Conservation (phyloP, 1,140 invertebrate genomes). For the Tetragonula clypearis region DNA sequence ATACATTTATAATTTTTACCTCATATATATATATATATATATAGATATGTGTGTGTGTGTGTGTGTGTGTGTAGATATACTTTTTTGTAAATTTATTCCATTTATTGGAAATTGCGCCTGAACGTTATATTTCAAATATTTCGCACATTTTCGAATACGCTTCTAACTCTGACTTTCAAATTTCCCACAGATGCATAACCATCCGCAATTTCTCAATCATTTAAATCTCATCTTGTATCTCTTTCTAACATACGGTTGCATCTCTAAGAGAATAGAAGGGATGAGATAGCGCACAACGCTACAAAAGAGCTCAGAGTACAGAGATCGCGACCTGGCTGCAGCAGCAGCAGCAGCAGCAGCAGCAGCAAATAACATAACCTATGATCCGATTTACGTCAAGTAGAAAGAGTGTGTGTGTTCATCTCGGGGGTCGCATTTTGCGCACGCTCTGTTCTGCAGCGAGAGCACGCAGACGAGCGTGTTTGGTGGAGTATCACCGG, state of each 20-base stretch:
- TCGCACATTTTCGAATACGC: too few relatives aligned
- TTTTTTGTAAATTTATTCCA: too few relatives aligned
- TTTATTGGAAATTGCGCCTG: too few relatives aligned
- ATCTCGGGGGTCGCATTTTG: constrained; percentile 14
- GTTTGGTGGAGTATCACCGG: background rate
- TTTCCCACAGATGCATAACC: background rate
- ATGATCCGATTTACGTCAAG: constrained; percentile 2
- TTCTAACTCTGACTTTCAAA: too few relatives aligned
- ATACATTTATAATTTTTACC: too few relatives aligned
- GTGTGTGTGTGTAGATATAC: too few relatives aligned
- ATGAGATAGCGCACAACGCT: too few relatives aligned
- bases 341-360: too few relatives aligned
- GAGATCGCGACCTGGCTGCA: constrained; percentile 23
- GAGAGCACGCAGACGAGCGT: too few relatives aligned
- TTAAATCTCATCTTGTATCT: background rate
- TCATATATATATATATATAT: too few relatives aligned
- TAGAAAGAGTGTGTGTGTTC: background rate
- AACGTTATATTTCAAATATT: too few relatives aligned
- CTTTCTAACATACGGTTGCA: background rate
- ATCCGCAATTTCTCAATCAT: background rate
- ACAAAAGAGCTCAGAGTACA: constrained; percentile 43
- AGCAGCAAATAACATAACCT: background rate
- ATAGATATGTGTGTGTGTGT: too few relatives aligned
- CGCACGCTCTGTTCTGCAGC: constrained; percentile 50
- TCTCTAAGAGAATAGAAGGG: background rate